Evolutionary conservation across 1,140 invertebrate genomes (phyloP), one percentile per base, ranked within the genome.

Genomic region (Temnothorax nylanderi): DNA sequence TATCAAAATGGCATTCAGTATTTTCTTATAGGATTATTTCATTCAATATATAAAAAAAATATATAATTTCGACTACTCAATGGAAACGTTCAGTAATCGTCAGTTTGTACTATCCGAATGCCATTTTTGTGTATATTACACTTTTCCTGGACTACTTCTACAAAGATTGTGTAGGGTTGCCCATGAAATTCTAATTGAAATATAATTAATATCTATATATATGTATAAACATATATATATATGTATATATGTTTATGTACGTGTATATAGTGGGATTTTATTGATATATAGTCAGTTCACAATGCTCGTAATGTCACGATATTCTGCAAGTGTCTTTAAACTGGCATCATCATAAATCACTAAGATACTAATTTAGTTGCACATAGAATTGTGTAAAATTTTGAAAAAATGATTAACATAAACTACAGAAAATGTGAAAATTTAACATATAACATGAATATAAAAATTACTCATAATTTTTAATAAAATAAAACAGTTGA

Each of bases 51-150:
- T 95, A 95, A 95, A 95, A 95, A 95, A 95, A 95, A 95, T 95
- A 95, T 95, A 95, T 94, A 95, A 95, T 95, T 95, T 95, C 93
- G 93, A 95, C 93, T 95, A 95, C 93, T 92, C 91, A 93, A 93
- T 94, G 91, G 91, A 94, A 94, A 94, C 91, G 92, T 93, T 93
- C 89, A 92, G 89, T 93, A 93, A 94, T 93, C 92, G 91, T 94
- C 91, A 92, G 89, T 95, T 95, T 95, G 95, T 95, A 95, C 94
- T 95, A 92, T 94, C 95, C 94, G 94, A 95, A 95, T 95, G 95
- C 95, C 95, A 95, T 95, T 95, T 95, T 85, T 85, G 89, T 90
- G 85, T 95, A 95, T 94, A 89, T 94, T 95, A 95, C 94, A 95
- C 91, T 92, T 89, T 91, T 90, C 71, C 80, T 89, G 92, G 91